Base-by-base conservation (phyloP, 2,113 vertebrate species). In the Rallus limicola region DNA sequence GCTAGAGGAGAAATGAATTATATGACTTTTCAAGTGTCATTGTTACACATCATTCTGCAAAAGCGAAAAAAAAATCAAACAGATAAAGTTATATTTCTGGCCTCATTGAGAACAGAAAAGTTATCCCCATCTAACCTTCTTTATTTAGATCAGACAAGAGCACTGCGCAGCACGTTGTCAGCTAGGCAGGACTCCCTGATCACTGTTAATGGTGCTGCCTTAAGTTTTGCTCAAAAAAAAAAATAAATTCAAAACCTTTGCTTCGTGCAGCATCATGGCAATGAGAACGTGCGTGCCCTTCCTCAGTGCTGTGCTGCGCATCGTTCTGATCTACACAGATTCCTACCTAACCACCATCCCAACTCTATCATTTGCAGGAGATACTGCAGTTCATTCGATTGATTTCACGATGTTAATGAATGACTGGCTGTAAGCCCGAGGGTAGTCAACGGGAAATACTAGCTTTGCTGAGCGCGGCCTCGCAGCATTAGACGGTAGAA, bases 361-460 rank as follows among this genome's bases (percentile, higher is more conserved):
- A 56, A 5, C 16, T 29, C 33, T 10, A 15, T 23, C 68, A 34
- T 40, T 34, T 72, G 34, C 13, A 7, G 71, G 42, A 83, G 46
- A 29, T 7, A 3, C 19, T 62, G 48, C 52, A 74, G 42, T 34
- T 36, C 1, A 13, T 78, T 78, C 48, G 13, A 53, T 44, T 50
- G 62, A 76, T 90, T 91, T 76, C 0, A 0, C 15, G 36, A 2
- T 8, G 5, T 79, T 64, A 38, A 36, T 33, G 31, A 5, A 4
- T 16, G 21, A n/a, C 34, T 48, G 53, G n/a, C 77, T 86, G 42
- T 19, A 79, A 92, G 63, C 7, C 25, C 52, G 28, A 26, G 20
- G 0, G 0, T 1, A 40, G 33, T 36, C 55, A 34, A 2, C 2
- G 7, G 26, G 69, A 91, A 81, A 44, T 28, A 29, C 3, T 26